phyloP scores from a whole-genome alignment of 92 coral and sea anemone species.

The Palythoa grandis region DNA sequence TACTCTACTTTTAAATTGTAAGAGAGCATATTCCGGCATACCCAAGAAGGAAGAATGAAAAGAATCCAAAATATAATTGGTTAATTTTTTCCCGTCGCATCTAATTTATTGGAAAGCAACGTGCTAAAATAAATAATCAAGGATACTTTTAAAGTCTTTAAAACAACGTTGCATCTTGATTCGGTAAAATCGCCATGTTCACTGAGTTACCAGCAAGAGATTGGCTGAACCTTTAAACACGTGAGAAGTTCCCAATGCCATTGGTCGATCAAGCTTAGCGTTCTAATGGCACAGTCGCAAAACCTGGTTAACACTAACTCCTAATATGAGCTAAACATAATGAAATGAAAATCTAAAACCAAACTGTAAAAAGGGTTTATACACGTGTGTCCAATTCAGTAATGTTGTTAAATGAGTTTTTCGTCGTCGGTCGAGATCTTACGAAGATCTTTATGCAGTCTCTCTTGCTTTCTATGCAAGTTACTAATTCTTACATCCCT shows the following conservation, averaged over 20 bases:
- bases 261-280: background rate
- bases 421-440: conserved; percentile 12
- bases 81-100: background rate
- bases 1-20: no score
- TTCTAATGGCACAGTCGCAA: background rate
- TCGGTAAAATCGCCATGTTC: background rate
- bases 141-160: background rate
- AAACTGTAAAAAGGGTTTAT: background rate
- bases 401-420: background rate
- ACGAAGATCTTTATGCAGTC: conserved; percentile 15
- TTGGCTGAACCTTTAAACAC: background rate
- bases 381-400: background rate
- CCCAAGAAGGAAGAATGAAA: no score
- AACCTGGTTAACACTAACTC: background rate
- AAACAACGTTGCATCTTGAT: background rate
- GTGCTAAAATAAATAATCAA: background rate
- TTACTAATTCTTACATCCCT: conserved; percentile 16
- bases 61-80: no score
- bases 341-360: background rate
- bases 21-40: no score
- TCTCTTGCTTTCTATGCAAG: conserved; percentile 32
- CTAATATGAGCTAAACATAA: background rate
- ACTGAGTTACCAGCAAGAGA: background rate
- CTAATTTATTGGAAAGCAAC: background rate
- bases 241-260: background rate